phyloP scores from a whole-genome alignment of 2,797 vertebrate genomes.

The Balearica regulorum region DNA sequence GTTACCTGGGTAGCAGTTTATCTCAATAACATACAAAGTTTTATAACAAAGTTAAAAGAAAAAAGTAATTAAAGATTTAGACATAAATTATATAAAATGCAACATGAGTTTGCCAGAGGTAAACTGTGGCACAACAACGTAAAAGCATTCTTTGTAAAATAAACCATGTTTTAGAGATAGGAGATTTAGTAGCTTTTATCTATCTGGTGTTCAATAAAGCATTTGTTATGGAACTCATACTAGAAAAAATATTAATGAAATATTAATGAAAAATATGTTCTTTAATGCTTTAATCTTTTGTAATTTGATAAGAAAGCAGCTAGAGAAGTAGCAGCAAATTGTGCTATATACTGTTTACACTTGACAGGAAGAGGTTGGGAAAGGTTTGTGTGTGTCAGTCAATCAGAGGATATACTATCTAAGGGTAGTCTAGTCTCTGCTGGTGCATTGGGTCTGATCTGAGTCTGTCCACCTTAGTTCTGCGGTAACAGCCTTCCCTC shows the following conservation, averaged over 20 bases:
- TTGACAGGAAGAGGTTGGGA: not conserved
- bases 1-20: not conserved
- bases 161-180: not conserved
- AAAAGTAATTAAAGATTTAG: not conserved
- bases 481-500: not conserved
- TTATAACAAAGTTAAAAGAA: not conserved
- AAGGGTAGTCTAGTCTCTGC: not conserved
- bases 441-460: not conserved
- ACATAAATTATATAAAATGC: not conserved
- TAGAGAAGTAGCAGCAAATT: not conserved
- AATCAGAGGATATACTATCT: not conserved
- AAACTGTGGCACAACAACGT: not conserved
- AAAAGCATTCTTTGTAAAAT: not conserved
- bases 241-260: not conserved
- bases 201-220: not conserved
- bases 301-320: not conserved
- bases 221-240: not conserved
- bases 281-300: not conserved
- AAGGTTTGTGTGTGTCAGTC: not conserved
- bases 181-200: not conserved
- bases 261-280: not conserved
- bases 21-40: not conserved
- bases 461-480: not conserved
- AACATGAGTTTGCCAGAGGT: not conserved
- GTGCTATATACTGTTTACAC: not conserved